Percentiles rank a stretch among this genome's conserved stretches.
Evolutionary conservation across 2,888 invertebrate genomes (phyloP).

Genomic region (Hydriomena furcata): DNA sequence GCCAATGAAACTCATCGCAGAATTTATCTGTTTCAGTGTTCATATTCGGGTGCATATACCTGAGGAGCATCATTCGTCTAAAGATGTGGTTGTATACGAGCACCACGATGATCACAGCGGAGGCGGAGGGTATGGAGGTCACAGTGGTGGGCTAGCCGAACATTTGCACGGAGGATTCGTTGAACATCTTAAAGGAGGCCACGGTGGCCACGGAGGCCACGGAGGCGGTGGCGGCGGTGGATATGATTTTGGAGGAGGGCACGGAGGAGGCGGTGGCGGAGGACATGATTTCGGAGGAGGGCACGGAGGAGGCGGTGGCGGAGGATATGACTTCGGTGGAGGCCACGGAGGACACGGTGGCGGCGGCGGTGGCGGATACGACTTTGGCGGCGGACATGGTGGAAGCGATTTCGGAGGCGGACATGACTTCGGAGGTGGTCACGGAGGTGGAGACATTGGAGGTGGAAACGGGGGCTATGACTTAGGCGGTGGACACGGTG

Average conservation of each 20-base stretch:
- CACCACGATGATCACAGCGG: conserved; percentile 50
- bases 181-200: conserved; percentile 39
- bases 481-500: conserved; percentile 43
- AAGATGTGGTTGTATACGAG: conserved; percentile 74
- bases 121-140: conserved; percentile 41
- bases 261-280: conserved; percentile 48
- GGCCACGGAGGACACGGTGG: conserved; percentile 44
- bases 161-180: conserved; percentile 58
- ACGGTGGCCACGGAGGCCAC: conserved; percentile 37
- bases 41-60: conserved; percentile 83
- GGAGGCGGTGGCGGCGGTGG: conserved; percentile 57
- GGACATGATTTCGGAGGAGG: conserved; percentile 43
- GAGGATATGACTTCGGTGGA: conserved; percentile 34
- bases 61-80: conserved; percentile 72
- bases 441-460: conserved; percentile 49
- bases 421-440: conserved; percentile 40
- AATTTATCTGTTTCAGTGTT: conserved; percentile 69
- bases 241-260: conserved; percentile 39
- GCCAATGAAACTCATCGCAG: conserved; percentile 5
- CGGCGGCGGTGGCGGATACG: conserved; percentile 36
- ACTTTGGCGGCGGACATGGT: conserved; percentile 49
- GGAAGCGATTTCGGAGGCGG: conserved; percentile 44
- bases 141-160: conserved; percentile 50
- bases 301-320: conserved; percentile 44
- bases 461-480: conserved; percentile 48